Base-by-base conservation (phyloP, 2,888 invertebrate genomes). In the Nemapogon koenigi region DNA sequence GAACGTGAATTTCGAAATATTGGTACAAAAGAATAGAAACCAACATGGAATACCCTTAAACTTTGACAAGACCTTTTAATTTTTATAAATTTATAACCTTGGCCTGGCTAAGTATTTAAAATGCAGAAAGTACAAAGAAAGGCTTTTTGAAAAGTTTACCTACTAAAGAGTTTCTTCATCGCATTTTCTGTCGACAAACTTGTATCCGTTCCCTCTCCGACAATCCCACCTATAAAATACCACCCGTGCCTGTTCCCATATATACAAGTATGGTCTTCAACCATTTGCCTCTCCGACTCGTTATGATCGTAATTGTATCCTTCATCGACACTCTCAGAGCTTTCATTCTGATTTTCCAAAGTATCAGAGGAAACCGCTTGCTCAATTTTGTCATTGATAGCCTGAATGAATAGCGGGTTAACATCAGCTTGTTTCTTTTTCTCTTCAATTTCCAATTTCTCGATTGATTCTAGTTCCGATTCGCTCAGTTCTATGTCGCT, bases 151-250 rank as follows among this genome's bases (percentile, higher is more conserved):
- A 60, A 80, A 79, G 78, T 76, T 80, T 86, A 87, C 87, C 86
- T 87, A 89, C 89, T 87, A 82, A 86, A 86, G 80, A 93, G 83
- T 81, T 87, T 88, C 50, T 84, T 82, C 78, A 92, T 76, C 33
- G 91, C 91, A 49, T 84, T 81, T 46, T 81, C 80, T 55, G 90
- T 87, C 11, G 91, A 89, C 44, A 81, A 66, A 40, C 79, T 79
- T 7, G 86, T 81, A 55, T 86, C 85, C 10, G 73, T 57, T 37
- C 87, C 84, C 51, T 84, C 83, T 15, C 92, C 91, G 44, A 87
- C 85, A 40, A 93, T 83, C 25, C 91, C 91, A 14, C 91, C 88
- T 38, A 92, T 84, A 84, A 90, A 93, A 62, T 88, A 84, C 92
- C 93, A 94, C 30, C 93, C 93, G 43, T 86, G 85, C 53, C 79